Evolutionary conservation across 1,140 invertebrate genomes (phyloP).

Genomic region (Stegodyphus dumicola): DNA sequence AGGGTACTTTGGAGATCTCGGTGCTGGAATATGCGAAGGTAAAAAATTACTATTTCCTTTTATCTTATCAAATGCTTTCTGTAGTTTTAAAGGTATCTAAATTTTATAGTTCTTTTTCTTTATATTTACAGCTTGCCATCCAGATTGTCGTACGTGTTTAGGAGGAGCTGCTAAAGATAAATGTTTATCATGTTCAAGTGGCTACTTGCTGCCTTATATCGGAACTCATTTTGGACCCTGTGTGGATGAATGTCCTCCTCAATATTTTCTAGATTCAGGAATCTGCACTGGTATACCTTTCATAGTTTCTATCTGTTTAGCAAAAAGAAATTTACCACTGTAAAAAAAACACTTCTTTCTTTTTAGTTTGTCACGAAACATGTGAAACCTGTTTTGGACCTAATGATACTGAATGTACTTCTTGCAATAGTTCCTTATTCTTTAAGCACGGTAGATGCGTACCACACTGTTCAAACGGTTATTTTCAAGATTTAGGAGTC

Average conservation of each 20-base stretch:
- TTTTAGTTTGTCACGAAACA: conserved; percentile 24
- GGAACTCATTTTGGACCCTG: conserved; percentile 50
- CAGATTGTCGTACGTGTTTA: conserved; percentile 44
- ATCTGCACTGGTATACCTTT: conserved; percentile 9
- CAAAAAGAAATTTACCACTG: background rate
- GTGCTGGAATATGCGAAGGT: conserved; percentile 50
- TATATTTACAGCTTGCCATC: conserved; percentile 24
- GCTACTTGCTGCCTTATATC: conserved; percentile 46
- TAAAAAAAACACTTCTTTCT: background rate
- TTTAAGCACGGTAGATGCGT: conserved; percentile 36
- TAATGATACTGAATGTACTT: conserved; percentile 36
- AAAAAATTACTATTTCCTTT: background rate
- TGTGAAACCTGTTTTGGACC: conserved; percentile 35
- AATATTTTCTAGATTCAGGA: conserved; percentile 17
- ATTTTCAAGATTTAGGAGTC: conserved; percentile 29
- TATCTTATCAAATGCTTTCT: background rate
- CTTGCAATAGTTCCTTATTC: conserved; percentile 16
- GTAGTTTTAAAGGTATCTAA: background rate
- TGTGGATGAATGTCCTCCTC: conserved; percentile 37
- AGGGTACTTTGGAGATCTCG: conserved; percentile 55
- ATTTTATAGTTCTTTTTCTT: background rate
- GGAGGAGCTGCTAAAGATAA: conserved; percentile 38
- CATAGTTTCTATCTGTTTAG: background rate
- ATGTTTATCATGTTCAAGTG: conserved; percentile 36
- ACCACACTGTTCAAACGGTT: conserved; percentile 47